Evolutionary conservation across 1,140 invertebrate genomes (phyloP).

Genomic region (Pseudomyrmex dendroicus): DNA sequence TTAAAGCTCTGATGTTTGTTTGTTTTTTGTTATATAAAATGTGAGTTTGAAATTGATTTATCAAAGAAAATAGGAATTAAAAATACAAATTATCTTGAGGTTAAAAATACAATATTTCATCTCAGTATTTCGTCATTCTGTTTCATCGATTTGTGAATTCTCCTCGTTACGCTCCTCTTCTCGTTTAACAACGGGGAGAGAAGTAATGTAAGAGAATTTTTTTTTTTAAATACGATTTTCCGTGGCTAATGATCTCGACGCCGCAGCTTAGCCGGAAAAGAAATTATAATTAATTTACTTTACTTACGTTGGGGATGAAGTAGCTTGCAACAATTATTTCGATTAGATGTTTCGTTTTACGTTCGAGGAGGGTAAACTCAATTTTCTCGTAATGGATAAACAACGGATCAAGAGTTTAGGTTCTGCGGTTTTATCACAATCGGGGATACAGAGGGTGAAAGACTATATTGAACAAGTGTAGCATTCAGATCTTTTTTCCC

Average conservation of each 20-base stretch:
- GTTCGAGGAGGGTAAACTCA: background rate
- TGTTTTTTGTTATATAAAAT: too few relatives aligned
- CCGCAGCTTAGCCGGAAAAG: background rate
- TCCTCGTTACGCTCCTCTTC: too few relatives aligned
- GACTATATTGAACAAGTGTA: background rate
- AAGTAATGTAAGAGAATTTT: background rate
- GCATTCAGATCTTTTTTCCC: background rate
- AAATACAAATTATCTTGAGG: too few relatives aligned
- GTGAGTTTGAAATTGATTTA: too few relatives aligned
- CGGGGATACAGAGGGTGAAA: background rate
- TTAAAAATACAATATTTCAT: too few relatives aligned
- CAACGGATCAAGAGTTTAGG: conserved; percentile 22
- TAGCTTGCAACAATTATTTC: conserved; percentile 24
- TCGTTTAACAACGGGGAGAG: background rate
- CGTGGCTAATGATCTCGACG: background rate
- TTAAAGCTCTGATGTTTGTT: background rate
- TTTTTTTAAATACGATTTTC: background rate
- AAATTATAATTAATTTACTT: conserved; percentile 29
- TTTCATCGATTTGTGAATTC: background rate
- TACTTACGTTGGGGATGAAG: background rate
- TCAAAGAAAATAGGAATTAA: too few relatives aligned
- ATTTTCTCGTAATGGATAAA: background rate
- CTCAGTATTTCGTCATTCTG: too few relatives aligned
- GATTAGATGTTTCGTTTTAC: conserved; percentile 22
- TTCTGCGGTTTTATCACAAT: conserved; percentile 1